These are phyloP conservation scores for Parasteatoda tepidariorum DNA, from an alignment of 1,140 invertebrate species.

Conservation along the genomic window DNA sequence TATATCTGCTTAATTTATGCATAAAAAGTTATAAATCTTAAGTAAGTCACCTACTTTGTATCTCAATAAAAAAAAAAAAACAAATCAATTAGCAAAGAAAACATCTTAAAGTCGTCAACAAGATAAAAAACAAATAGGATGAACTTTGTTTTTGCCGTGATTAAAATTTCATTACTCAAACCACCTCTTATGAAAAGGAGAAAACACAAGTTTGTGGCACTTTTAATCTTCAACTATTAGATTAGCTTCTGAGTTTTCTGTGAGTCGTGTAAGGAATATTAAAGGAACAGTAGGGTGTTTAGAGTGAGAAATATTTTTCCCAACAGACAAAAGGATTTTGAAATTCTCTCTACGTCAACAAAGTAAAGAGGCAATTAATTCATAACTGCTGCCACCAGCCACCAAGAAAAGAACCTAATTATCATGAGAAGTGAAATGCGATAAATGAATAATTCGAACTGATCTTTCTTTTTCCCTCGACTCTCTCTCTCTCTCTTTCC, in stretches of 20 bases:
- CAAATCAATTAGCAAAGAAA: background rate
- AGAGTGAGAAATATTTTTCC: background rate
- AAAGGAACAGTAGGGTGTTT: background rate
- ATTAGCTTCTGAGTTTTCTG: background rate
- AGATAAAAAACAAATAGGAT: background rate
- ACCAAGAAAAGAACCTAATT: conserved; percentile 30
- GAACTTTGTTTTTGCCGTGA: background rate
- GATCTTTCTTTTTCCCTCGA: background rate
- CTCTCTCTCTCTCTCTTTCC: no score
- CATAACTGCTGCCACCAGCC: conserved; percentile 5
- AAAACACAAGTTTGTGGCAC: background rate
- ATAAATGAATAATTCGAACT: conserved; percentile 36
- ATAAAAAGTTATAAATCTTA: no score
- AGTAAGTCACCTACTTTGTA: no score
- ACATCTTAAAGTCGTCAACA: background rate
- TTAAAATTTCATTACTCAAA: conserved; percentile 22
- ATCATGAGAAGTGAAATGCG: conserved; percentile 22
- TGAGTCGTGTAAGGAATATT: no score
- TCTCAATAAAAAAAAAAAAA: no score
- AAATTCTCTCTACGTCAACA: conserved; percentile 18
- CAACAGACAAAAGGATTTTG: conserved; percentile 19
- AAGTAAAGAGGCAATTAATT: conserved; percentile 14
- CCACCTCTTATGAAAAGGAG: background rate
- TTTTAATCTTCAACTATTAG: background rate
- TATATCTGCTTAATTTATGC: no score